These are phyloP conservation scores for Sinocyclocheilus rhinocerous DNA, from an alignment of 2,113 vertebrate species.

Conservation along the genomic window DNA sequence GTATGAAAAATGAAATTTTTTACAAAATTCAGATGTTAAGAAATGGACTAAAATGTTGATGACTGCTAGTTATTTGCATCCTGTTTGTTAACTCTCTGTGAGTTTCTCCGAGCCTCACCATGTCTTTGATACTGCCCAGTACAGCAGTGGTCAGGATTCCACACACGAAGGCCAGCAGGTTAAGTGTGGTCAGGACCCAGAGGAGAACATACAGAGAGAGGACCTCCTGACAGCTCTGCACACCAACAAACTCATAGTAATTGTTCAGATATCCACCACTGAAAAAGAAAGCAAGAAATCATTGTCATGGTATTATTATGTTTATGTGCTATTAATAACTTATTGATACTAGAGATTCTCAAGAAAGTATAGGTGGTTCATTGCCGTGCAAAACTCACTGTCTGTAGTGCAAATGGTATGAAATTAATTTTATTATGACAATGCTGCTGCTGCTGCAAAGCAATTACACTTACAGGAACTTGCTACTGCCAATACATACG, in stretches of 20 bases:
- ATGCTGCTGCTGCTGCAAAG: too few species aligned
- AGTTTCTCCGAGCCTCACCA: constrained; percentile 53
- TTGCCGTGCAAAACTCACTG: too few species aligned
- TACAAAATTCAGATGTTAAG: not conserved
- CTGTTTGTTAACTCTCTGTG: not conserved
- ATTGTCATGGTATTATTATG: not conserved
- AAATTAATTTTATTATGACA: not conserved
- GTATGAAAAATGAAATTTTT: too few species aligned
- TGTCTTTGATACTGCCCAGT: constrained; percentile 71
- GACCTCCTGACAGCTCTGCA: constrained; percentile 74
- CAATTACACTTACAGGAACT: too few species aligned
- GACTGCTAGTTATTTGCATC: too few species aligned
- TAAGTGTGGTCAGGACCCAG: constrained; percentile 69
- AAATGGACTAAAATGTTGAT: not conserved
- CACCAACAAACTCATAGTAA: constrained; percentile 77
- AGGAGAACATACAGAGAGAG: constrained; percentile 68
- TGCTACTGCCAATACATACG: too few species aligned
- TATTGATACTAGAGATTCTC: not conserved
- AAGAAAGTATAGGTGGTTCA: not conserved
- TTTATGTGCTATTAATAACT: not conserved
- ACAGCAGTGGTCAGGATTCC: constrained; percentile 71
- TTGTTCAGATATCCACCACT: constrained; percentile 74
- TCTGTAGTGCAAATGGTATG: not conserved
- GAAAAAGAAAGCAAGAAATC: constrained; percentile 20
- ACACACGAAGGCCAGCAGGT: constrained; percentile 69